These are phyloP conservation scores for Cetoscarus ocellatus DNA, from an alignment of 2,797 vertebrate species.

Conservation along the genomic window DNA sequence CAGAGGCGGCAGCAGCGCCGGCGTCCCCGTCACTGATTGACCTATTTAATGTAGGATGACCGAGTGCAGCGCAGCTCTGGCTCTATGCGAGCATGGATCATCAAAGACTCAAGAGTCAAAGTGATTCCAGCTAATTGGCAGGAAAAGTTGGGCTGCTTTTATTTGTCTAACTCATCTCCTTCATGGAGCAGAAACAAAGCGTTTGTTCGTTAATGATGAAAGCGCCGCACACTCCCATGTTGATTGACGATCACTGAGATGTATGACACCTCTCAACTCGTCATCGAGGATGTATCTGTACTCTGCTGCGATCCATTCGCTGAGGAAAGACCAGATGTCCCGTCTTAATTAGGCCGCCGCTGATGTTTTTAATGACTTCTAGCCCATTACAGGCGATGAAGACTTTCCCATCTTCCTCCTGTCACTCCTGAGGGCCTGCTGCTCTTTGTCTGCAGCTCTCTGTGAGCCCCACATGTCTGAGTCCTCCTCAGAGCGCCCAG, in stretches of 20 bases:
- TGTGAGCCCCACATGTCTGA: slow-evolving; percentile 73
- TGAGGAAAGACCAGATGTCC: slow-evolving; percentile 88
- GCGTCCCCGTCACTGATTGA: slow-evolving; percentile 21
- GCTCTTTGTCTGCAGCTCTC: slow-evolving; percentile 71
- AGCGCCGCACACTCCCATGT: slow-evolving; percentile 82
- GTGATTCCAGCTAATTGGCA: slow-evolving; percentile 79
- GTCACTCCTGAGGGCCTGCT: slow-evolving; percentile 76
- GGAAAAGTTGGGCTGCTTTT: slow-evolving; percentile 22
- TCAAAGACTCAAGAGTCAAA: slow-evolving; percentile 68
- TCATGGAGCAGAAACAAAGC: slow-evolving; percentile 80
- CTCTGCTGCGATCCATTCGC: slow-evolving; percentile 83
- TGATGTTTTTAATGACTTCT: slow-evolving; percentile 89
- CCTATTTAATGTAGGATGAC: slow-evolving; percentile 40
- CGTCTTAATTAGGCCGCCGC: slow-evolving; percentile 88
- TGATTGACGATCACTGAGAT: slow-evolving; percentile 88
- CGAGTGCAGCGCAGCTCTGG: neutral
- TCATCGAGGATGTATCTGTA: slow-evolving; percentile 87
- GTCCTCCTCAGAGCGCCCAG: slow-evolving; percentile 65
- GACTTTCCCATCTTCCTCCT: slow-evolving; percentile 80
- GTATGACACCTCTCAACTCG: slow-evolving; percentile 88
- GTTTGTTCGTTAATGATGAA: slow-evolving; percentile 85
- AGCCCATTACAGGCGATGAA: slow-evolving; percentile 82
- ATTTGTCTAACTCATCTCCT: slow-evolving; percentile 75
- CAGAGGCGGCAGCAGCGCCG: neutral
- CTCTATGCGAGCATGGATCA: slow-evolving; percentile 50